Percentiles rank a stretch among this genome's conserved stretches.
Conservation (phyloP, 2,797 vertebrate species). For the Chromis chromis region DNA sequence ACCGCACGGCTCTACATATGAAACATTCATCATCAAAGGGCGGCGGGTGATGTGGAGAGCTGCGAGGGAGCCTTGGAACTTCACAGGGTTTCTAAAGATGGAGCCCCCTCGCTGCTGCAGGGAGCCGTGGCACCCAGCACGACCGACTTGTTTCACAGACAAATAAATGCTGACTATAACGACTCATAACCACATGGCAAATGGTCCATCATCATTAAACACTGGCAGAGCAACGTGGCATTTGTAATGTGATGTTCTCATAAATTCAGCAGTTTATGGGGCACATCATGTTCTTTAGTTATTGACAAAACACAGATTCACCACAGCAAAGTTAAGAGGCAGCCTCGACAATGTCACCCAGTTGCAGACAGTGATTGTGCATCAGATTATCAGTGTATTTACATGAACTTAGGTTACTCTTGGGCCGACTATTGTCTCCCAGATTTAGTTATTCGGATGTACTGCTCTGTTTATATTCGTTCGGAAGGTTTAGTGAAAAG, state of each 20-base stretch:
- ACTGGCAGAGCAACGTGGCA: constrained; percentile 58
- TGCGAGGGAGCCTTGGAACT: constrained; percentile 54
- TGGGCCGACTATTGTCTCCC: background rate
- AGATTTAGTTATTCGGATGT: background rate
- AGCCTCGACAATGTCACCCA: constrained; percentile 25
- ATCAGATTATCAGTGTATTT: background rate
- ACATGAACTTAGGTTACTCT: background rate
- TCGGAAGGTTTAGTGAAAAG: background rate
- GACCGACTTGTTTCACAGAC: constrained; percentile 60
- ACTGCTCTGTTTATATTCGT: background rate
- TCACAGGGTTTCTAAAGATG: constrained; percentile 52
- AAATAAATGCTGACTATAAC: constrained; percentile 67
- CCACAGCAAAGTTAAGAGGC: constrained; percentile 35
- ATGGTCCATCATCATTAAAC: constrained; percentile 72
- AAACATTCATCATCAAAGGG: constrained; percentile 73
- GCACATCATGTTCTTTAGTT: constrained; percentile 62
- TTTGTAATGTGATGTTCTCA: constrained; percentile 65
- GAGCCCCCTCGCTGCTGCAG: constrained; percentile 39
- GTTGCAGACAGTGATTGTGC: constrained; percentile 7
- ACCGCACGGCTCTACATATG: constrained; percentile 54
- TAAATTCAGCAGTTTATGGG: constrained; percentile 73
- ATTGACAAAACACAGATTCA: constrained; percentile 50
- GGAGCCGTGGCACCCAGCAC: constrained; percentile 26
- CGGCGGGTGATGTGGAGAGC: constrained; percentile 36
- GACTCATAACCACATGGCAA: constrained; percentile 58